Base-by-base conservation (phyloP, 53 echinoderm and acorn worm genomes). In the Stichopus horrens region DNA sequence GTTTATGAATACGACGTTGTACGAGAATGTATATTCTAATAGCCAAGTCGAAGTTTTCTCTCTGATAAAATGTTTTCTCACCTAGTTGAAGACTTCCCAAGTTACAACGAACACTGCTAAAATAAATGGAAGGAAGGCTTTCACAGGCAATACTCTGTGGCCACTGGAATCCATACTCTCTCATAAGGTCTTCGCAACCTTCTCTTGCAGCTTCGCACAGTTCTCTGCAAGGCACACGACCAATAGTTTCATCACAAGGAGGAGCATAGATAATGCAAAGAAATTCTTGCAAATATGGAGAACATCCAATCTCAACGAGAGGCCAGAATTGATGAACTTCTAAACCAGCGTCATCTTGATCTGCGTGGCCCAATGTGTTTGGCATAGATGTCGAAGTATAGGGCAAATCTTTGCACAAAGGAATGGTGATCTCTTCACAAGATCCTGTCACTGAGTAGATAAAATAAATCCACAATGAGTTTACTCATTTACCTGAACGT, bases 241-340 rank as follows among this genome's bases (percentile, higher is more conserved):
- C 23, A 9, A 4, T 8, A 5, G 9, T 11, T 55, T 8, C 53
- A 10, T 79, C 51, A n/a, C 79, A 79, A 10, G 53, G 6, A 0
- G 79, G 79, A 52, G 53, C n/a, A 53, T 79, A 79, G 19, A 79
- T 8, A 0, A 18, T 53, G 56, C 79, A 79, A 7, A 79, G 79
- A 55, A 79, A 79, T n/a, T 79, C 79, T n/a, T 52, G 52, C 14
- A 79, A n/a, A 79, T 79, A 79, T 55, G 13, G 79, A 8, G 79
- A 79, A 37, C 79, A 79, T 5, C 18, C 79, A 53, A 79, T 55
- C n/a, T 55, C 6, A 6, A 79, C 79, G 5, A 79, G 79, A 8
- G 79, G 79, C 14, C 8, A 79, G 54, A 79, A 79, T 55, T 79
- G 79, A n/a, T 79, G 79, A 53, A 79, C 79, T 55, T 79, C 79